Evolutionary conservation across 2,888 invertebrate genomes (phyloP).

Genomic region (Ashinkailepas kermadecensis): DNA sequence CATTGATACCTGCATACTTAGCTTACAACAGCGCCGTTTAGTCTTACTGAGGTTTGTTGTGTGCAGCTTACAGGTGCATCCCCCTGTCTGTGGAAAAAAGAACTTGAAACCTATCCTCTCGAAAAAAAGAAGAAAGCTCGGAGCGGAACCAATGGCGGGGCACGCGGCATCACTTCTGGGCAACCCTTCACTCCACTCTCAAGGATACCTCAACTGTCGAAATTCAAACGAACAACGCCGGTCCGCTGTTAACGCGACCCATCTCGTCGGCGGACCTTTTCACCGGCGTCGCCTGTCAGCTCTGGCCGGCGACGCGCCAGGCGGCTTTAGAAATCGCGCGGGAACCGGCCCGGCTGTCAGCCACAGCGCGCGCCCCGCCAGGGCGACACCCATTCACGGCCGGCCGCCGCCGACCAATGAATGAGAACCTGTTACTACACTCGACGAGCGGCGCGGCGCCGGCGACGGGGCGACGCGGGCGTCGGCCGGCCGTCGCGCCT

Average conservation of each 20-base stretch:
- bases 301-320: not conserved
- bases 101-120: no score
- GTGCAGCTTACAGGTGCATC: no score
- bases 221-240: not conserved
- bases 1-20: no score
- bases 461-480: not conserved
- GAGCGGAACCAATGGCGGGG: no score
- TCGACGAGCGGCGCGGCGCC: not conserved
- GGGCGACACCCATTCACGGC: not conserved
- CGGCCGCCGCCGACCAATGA: not conserved
- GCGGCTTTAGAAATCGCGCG: not conserved
- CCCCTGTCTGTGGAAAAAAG: no score
- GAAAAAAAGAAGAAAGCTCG: no score
- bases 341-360: not conserved
- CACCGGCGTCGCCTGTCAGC: not conserved
- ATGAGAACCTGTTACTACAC: conserved; percentile 15
- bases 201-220: not conserved
- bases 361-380: no score
- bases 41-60: no score
- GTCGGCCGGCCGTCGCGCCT: not conserved
- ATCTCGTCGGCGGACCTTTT: not conserved
- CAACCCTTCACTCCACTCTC: not conserved
- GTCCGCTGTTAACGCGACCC: not conserved
- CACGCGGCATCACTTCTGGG: no score
- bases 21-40: no score